Percentiles rank a stretch among this genome's conserved stretches.
phyloP scores from a whole-genome alignment of 2,113 vertebrate species.

The Oenanthe oenanthe region DNA sequence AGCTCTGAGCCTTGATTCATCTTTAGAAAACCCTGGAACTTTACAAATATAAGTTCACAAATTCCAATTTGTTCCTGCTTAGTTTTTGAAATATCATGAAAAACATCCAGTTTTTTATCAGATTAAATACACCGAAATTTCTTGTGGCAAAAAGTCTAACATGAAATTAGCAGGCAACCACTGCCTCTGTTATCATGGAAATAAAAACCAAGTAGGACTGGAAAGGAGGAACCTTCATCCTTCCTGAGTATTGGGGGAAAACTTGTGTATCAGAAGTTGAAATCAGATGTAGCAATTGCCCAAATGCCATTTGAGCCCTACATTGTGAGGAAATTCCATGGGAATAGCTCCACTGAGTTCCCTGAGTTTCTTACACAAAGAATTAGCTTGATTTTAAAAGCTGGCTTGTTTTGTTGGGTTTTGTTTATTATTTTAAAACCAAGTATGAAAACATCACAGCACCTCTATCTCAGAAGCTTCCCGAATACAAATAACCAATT shows the following conservation, averaged over 20 bases:
- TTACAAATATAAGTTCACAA: not conserved
- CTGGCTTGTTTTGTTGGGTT: not conserved
- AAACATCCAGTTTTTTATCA: not conserved
- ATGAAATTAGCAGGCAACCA: not conserved
- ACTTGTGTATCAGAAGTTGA: not conserved
- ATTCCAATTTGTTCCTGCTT: not conserved
- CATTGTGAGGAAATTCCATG: not conserved
- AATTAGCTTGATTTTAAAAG: not conserved
- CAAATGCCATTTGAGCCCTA: not conserved
- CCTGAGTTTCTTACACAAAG: not conserved
- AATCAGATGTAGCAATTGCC: not conserved
- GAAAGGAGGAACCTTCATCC: not conserved
- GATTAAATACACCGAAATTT: not conserved
- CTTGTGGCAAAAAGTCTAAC: not conserved
- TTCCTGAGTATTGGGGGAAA: too few species aligned
- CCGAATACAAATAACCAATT: not conserved
- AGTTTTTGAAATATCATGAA: not conserved
- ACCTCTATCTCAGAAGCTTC: not conserved
- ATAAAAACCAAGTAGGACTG: not conserved
- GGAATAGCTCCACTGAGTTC: not conserved
- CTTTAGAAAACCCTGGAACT: not conserved
- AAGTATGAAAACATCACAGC: not conserved
- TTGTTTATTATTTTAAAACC: not conserved
- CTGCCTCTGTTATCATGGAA: not conserved
- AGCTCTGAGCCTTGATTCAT: not conserved